Evolutionary conservation across 2,113 vertebrate species (phyloP).

Genomic region (Calyptomena viridis): DNA sequence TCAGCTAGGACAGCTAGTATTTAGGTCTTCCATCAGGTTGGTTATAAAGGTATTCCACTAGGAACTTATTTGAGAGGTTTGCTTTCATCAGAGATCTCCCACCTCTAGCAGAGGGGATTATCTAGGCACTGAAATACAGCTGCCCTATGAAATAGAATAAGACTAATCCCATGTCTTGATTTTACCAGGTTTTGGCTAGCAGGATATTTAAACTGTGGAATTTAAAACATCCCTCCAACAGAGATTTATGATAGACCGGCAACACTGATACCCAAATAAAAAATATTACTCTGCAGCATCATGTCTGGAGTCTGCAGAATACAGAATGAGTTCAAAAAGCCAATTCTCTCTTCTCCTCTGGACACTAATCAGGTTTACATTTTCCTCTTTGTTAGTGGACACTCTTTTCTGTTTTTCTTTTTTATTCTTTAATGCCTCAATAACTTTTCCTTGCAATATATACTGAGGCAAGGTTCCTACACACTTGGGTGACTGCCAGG

Average conservation of each 20-base stretch:
- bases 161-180: not conserved
- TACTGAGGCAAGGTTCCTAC: not conserved
- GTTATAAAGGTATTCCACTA: not conserved
- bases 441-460: not conserved
- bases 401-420: not conserved
- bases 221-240: not conserved
- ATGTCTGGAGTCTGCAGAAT: not conserved
- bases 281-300: not conserved
- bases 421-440: not conserved
- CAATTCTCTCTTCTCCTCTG: not conserved
- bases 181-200: not conserved
- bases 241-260: not conserved
- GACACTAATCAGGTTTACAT: not conserved
- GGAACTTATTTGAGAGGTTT: not conserved
- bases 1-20: not conserved
- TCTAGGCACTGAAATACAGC: not conserved
- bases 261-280: not conserved
- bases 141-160: not conserved
- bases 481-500: not conserved
- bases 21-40: not conserved
- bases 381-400: not conserved
- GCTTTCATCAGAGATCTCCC: not conserved
- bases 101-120: not conserved
- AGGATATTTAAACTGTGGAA: not conserved
- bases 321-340: not conserved